Evolutionary conservation across 2,797 vertebrate genomes (phyloP), one percentile per base, ranked within the genome.

Genomic region (Danio aesculapii): DNA sequence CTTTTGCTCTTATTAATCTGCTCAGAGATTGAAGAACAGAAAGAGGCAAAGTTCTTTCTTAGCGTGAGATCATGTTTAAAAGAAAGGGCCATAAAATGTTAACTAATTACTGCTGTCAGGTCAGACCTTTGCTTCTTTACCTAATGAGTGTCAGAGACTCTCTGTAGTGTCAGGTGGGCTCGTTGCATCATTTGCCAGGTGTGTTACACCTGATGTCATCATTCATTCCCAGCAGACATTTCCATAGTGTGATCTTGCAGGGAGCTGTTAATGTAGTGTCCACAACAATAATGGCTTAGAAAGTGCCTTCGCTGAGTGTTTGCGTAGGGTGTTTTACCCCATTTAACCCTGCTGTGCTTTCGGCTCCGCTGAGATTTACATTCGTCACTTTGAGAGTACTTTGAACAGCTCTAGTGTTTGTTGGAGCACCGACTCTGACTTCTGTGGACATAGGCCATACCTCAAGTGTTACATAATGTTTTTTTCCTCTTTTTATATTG

Each of bases 181-280:
- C 53, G 49, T 77, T 83, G 70, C 81, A 83, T 86, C 83, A 85
- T 83, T 58, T 66, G 49, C 21, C 50, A 44, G 16, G 16, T 58
- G 21, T 63, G 39, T 81, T 84, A 9, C 80, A 64, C 39, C 49
- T 57, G 61, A 46, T 76, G 73, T 81, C 69, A n/a, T 52, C 68
- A 67, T 30, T 30, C 30, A 30, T 84, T 83, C 74, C 49, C 83
- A 50, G 5, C 10, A 55, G 81, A 77, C 41, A 11, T 63, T 53
- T n/a, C 44, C 70, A 59, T 10, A 50, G 17, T 72, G 16, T 62
- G 77, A 79, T 79, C 9, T 44, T 53, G n/a, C 57, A 71, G 67
- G 70, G 57, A 71, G 11, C n/a, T 79, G 30, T 61, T 62, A 12
- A 53, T 71, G 0, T 52, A 21, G 41, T 21, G 67, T 71, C 46